These are phyloP conservation scores for Danionella cerebrum DNA, from an alignment of 2,113 vertebrate genomes.

Conservation along the genomic window DNA sequence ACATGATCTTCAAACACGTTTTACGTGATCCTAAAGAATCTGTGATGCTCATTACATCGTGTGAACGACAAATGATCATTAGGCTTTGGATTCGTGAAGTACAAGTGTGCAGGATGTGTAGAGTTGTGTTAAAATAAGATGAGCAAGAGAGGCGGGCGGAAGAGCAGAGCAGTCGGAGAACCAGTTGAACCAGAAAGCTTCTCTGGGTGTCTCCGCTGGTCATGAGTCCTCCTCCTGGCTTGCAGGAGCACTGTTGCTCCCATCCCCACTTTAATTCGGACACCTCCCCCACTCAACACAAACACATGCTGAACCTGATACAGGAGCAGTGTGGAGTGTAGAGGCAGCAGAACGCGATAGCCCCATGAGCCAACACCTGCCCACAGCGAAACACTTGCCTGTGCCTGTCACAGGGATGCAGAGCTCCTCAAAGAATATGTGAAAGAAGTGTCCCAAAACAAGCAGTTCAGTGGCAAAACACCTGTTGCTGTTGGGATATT, in stretches of 20 bases:
- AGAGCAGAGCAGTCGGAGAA: conserved; percentile 12
- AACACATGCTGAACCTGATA: conserved; percentile 39
- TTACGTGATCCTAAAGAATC: no score
- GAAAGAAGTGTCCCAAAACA: no score
- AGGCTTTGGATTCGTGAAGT: not conserved
- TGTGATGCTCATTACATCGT: no score
- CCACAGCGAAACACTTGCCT: conserved; percentile 31
- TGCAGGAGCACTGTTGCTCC: not conserved
- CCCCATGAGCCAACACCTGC: conserved; percentile 25
- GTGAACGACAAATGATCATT: not conserved
- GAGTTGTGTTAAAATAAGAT: not conserved
- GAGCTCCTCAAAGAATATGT: no score
- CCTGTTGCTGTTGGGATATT: no score
- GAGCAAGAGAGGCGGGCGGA: not conserved
- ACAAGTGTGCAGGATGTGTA: not conserved
- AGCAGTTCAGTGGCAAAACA: no score
- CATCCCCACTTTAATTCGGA: conserved; percentile 1
- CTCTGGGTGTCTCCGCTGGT: conserved; percentile 13
- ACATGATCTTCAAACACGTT: no score
- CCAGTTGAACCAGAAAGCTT: conserved; percentile 30
- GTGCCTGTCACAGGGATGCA: conserved; percentile 39
- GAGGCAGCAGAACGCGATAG: conserved; percentile 37
- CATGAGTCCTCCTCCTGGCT: conserved; percentile 5
- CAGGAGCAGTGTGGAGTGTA: conserved; percentile 24
- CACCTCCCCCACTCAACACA: conserved; percentile 18